A percentile compares a stretch with the other conserved stretches of the same genome.
Evolutionary conservation across 2,113 vertebrate species (phyloP).

Genomic region (Synodontis membranacea): DNA sequence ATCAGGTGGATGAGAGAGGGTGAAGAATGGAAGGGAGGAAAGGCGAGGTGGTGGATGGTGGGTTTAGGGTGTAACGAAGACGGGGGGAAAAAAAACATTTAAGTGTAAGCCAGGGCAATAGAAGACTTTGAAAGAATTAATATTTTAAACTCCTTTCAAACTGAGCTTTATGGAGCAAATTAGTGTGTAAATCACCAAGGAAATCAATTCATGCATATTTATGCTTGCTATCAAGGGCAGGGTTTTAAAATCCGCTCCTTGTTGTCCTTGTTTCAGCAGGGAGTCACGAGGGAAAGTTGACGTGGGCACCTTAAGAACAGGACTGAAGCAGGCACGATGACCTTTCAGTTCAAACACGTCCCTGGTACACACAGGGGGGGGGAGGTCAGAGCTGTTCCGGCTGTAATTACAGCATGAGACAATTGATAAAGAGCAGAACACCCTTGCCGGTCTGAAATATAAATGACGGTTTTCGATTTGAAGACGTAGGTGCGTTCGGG

Average conservation of each 20-base stretch:
- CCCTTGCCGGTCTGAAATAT: too few relatives aligned
- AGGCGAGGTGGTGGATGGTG: too few relatives aligned
- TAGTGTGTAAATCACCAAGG: background rate
- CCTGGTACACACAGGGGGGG: background rate
- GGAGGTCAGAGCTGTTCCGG: too few relatives aligned
- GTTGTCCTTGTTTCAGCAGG: background rate
- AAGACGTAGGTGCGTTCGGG: background rate
- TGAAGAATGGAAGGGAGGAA: background rate
- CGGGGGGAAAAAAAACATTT: background rate
- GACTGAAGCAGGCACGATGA: background rate
- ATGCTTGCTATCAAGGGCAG: background rate
- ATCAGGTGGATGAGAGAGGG: background rate
- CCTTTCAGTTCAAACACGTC: background rate
- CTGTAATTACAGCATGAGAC: background rate
- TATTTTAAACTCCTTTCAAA: background rate
- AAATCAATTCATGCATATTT: constrained; percentile 14
- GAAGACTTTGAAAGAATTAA: background rate
- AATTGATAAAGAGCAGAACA: background rate
- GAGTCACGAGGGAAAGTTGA: background rate
- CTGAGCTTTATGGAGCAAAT: background rate
- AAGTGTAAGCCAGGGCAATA: background rate
- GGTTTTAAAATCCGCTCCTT: background rate
- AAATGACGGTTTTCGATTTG: background rate
- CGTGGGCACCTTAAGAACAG: background rate
- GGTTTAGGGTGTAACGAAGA: too few relatives aligned